Base-by-base conservation (phyloP, 2,113 vertebrate species). In the Theropithecus gelada region DNA sequence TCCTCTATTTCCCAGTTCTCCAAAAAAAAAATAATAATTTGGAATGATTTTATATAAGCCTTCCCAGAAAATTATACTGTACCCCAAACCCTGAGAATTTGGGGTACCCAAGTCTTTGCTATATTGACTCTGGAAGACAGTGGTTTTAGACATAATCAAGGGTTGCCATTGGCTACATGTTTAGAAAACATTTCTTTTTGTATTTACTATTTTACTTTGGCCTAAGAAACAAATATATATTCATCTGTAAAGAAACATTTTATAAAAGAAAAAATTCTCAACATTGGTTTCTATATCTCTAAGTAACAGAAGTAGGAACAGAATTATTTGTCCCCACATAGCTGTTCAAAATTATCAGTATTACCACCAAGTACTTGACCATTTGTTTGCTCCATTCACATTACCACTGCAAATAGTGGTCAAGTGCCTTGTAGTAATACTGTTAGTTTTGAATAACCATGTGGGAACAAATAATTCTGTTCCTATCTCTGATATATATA, bases 121-220 rank as follows among this genome's bases (percentile, higher is more conserved):
- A 79, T 22, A 70, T 55, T 93, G 38, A 97, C 5, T 76, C 13
- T 12, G 20, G 48, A 68, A 84, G 86, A 80, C 30, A 45, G 50
- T 66, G 23, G 27, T 85, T 94, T 93, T 86, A 70, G 64, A 75
- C 3, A 23, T 27, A 9, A 30, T 52, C 45, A 93, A 73, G 12
- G 66, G 35, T 59, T 75, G 8, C 30, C 48, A 45, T 43, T n/a
- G 16, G 17, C 10, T 88, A 48, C 8, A 17, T 40, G 32, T 64
- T 96, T 82, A 90, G 59, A 82, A 96, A 96, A 92, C 16, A 12
- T n/a, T 93, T 87, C 4, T 43, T 43, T 88, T 61, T 94, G n/a
- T 79, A 83, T 45, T 75, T 75, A 45, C 3, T 52, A 18, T 32
- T 80, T 96, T 84, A 43, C n/a, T 82, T 90, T 61, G 6, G 14